Base-by-base conservation (phyloP, 1,140 invertebrate species). In the Drosophila seguyi region DNA sequence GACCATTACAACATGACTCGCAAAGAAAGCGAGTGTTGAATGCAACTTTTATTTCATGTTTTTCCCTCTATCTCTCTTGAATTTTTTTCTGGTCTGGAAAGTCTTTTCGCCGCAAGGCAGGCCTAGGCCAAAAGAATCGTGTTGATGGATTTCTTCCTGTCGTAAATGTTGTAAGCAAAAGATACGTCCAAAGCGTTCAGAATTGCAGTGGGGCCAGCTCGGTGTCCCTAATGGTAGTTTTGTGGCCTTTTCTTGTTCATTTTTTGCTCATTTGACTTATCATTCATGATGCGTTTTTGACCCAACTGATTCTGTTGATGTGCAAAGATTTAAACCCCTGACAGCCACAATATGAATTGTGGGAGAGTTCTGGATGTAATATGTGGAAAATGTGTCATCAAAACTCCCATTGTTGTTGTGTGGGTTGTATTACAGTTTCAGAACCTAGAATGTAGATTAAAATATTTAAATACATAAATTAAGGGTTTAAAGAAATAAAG, bases 101-200 rank as follows among this genome's bases (percentile, higher is more conserved):
- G 75, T 63, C 66, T 77, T 38, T 73, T 71, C 57, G 59, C 63
- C 61, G n/a, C 18, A 53, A 45, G 75, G 58, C 75, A 69, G 68
- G 69, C 56, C 48, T 61, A 74, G 78, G 59, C 61, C 71, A 59
- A 58, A 79, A 84, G 81, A 84, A 84, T 74, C 68, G 81, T 75
- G 85, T 81, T 88, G 84, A 88, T 88, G 84, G 84, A 88, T 88
- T 75, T 90, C 85, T 88, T 90, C 85, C 84, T 88, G 84, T 90
- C 85, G 79, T 87, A 88, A 88, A 83, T 83, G 63, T 77, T 75
- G 63, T 75, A 50, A 56, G 56, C 65, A 20, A 66, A 60, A 80
- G 65, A 76, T 65, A 59, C 79, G 84, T 66, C 83, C 68, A 76
- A 79, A 71, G 60, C 62, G 50, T 66, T 45, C 45, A 79, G 44